Conservation (phyloP, 2,113 vertebrate species). For the Manacus vitellinus region DNA sequence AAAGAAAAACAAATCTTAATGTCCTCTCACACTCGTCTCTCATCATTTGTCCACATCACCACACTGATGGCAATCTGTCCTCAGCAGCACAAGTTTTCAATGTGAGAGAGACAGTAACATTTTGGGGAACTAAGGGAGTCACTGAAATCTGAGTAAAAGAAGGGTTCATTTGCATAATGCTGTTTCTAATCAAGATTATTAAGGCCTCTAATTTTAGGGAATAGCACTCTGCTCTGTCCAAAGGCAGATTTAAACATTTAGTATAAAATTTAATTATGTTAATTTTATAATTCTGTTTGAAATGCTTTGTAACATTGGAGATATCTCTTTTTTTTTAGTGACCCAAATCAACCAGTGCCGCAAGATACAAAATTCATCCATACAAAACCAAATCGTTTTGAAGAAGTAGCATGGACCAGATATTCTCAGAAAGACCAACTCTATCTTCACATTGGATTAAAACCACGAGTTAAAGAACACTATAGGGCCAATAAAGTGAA, state of each 20-base stretch:
- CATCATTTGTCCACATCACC: not conserved
- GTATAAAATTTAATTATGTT: slow-evolving; percentile 24
- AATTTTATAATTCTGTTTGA: slow-evolving; percentile 15
- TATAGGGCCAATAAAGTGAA: slow-evolving; percentile 98
- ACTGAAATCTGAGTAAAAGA: not conserved
- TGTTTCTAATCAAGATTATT: slow-evolving; percentile 17
- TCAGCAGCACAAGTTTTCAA: not conserved
- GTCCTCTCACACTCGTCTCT: not conserved
- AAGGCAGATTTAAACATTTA: not conserved
- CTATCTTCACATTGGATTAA: slow-evolving; percentile 97
- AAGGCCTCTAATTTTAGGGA: slow-evolving; percentile 2
- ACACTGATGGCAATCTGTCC: not conserved
- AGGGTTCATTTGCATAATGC: not conserved
- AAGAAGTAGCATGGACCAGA: slow-evolving; percentile 98
- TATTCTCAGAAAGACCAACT: slow-evolving; percentile 99
- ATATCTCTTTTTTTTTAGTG: slow-evolving; percentile 72
- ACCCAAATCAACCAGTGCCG: slow-evolving; percentile 97
- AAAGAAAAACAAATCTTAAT: not conserved
- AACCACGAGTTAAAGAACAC: slow-evolving; percentile 97
- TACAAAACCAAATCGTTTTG: slow-evolving; percentile 98
- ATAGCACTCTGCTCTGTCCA: not conserved
- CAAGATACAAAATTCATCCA: slow-evolving; percentile 99
- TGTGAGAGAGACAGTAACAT: not conserved
- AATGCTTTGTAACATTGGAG: slow-evolving; percentile 17
- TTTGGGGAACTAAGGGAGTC: not conserved